These are phyloP conservation scores for Hydropsyche tenuis DNA, from an alignment of 1,140 invertebrate genomes.

Conservation along the genomic window DNA sequence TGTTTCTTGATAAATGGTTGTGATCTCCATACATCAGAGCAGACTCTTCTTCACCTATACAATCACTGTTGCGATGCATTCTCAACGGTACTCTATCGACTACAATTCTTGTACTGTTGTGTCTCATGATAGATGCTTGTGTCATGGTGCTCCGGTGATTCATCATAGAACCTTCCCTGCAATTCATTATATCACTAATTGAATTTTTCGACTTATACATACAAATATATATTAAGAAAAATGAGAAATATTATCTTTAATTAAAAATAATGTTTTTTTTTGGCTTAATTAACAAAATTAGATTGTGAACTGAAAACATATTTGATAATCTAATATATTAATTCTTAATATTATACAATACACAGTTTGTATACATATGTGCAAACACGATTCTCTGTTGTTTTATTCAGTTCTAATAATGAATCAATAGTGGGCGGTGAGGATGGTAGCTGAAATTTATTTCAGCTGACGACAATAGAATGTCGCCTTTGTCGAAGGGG, in stretches of 20 bases:
- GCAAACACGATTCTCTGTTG: not conserved
- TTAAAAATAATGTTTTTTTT: too few species aligned
- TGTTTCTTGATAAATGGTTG: slow-evolving; percentile 31
- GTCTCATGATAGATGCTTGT: slow-evolving; percentile 48
- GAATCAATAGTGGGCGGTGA: slow-evolving; percentile 8
- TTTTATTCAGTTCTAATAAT: not conserved
- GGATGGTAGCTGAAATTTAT: slow-evolving; percentile 7
- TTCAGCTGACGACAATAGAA: not conserved
- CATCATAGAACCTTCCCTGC: slow-evolving; percentile 47
- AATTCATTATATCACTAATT: slow-evolving; percentile 10
- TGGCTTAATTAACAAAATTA: too few species aligned
- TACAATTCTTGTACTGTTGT: slow-evolving; percentile 46
- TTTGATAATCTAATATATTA: too few species aligned
- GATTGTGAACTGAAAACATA: too few species aligned
- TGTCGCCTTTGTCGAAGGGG: too few species aligned
- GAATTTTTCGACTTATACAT: not conserved
- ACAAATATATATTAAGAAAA: not conserved
- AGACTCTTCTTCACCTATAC: slow-evolving; percentile 40
- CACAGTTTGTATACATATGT: too few species aligned
- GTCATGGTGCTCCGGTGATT: slow-evolving; percentile 48
- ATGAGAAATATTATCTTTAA: too few species aligned
- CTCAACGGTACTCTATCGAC: slow-evolving; percentile 40
- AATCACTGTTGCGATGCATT: slow-evolving; percentile 29
- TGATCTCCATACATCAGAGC: slow-evolving; percentile 32
- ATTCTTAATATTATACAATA: too few species aligned